Evolutionary conservation across 2,888 invertebrate species (phyloP), one percentile per base, ranked within the genome.

Genomic region (Idaea straminata): DNA sequence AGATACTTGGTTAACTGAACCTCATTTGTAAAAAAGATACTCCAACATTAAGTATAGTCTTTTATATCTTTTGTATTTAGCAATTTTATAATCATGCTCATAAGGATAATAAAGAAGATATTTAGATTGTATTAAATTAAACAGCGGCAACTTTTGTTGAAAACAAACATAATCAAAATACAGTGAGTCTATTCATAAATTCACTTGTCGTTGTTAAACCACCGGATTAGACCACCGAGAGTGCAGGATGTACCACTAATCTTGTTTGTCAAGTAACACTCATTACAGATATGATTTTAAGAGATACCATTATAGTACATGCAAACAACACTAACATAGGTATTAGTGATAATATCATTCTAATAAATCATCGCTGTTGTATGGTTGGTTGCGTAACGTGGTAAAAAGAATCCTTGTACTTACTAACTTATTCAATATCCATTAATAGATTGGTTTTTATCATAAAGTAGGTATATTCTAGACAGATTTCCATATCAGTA

Each of bases 221-320:
- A 81, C 80, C 74, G 79, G 86, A 87, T 89, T 81, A 88, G 91
- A 79, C 91, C 92, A 92, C 92, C 92, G 83, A 85, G 87, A 86
- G 76, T 76, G 89, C 92, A 92, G 92, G 92, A 92, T 88, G 91
- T 85, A 82, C 74, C 75, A 80, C 80, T 91, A 91, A 91, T 91
- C 91, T 87, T 87, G 85, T 87, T 85, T 85, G 81, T 75, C 72
- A 75, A 73, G 70, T 61, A 62, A 38, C 62, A 83, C 78, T 84
- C 81, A 85, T 84, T 85, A 81, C 82, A 81, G 73, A 64, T 73
- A 73, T 75, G 72, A 72, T 74, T 73, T 70, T 72, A 59, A 59
- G 59, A 59, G 16, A 59, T 59, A 59, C 15, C 34, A 59, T 10
- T 58, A 59, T 25, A 25, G 15, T 59, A 59, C 59, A 34, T 25